Evolutionary conservation across 2,888 invertebrate genomes (phyloP).

Genomic region (Branchellion lobata): DNA sequence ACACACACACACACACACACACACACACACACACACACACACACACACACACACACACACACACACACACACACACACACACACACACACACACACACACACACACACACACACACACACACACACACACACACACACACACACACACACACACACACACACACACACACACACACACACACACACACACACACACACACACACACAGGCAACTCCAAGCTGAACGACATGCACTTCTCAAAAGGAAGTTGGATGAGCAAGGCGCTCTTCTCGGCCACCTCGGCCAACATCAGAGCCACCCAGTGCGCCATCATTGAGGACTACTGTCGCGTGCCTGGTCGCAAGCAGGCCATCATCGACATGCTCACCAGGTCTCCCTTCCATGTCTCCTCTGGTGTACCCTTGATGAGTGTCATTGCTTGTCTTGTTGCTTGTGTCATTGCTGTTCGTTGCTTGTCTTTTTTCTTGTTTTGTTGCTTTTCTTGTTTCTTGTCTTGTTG

Average conservation of each 20-base stretch:
- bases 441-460: not conserved
- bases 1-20: not conserved
- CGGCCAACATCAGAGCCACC: constrained; percentile 81
- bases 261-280: constrained; percentile 88
- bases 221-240: constrained; percentile 66
- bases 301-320: constrained; percentile 85
- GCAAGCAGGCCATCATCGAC: constrained; percentile 76
- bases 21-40: no score
- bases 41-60: no score
- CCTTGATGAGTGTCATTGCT: not conserved
- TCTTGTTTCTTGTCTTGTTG: not conserved
- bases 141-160: no score
- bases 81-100: no score
- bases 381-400: not conserved
- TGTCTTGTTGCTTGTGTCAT: not conserved
- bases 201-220: constrained; percentile 14
- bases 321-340: constrained; percentile 68
- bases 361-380: constrained; percentile 76
- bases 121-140: no score
- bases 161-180: not conserved
- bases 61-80: no score
- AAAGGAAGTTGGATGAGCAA: constrained; percentile 83
- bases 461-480: not conserved
- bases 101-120: no score
- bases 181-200: not conserved